Evolutionary conservation across 1,140 invertebrate species (phyloP).

Genomic region (Euura lappo): DNA sequence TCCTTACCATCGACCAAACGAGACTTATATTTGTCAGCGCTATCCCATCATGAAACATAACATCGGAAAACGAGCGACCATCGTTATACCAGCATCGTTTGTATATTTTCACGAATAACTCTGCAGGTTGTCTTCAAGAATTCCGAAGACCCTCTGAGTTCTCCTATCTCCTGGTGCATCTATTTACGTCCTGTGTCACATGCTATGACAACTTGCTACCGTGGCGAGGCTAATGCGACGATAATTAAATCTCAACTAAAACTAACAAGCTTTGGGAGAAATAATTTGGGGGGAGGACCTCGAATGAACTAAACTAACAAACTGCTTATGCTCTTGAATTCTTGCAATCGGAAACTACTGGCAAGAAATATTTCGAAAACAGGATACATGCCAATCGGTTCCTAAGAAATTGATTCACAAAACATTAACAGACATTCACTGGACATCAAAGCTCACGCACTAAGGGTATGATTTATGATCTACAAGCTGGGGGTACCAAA

Average conservation of each 20-base stretch:
- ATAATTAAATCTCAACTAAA: too few species aligned
- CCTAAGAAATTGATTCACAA: too few species aligned
- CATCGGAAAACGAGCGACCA: not conserved
- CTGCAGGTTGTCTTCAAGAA: not conserved
- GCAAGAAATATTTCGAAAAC: not conserved
- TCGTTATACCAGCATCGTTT: not conserved
- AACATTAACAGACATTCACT: too few species aligned
- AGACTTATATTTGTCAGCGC: conserved; percentile 1
- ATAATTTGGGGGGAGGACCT: not conserved
- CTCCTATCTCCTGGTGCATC: not conserved
- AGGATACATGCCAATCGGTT: not conserved
- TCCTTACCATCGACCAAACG: not conserved
- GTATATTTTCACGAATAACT: conserved; percentile 1
- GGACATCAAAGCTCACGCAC: too few species aligned
- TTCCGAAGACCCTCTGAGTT: not conserved
- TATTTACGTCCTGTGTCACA: not conserved
- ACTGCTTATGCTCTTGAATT: not conserved
- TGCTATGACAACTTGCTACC: not conserved
- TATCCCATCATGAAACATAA: not conserved
- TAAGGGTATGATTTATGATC: too few species aligned
- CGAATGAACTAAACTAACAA: not conserved
- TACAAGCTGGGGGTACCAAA: too few species aligned
- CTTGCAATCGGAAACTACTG: too few species aligned
- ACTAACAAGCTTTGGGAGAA: not conserved
- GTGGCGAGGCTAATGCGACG: not conserved